Evolutionary conservation across 2,888 invertebrate species (phyloP).

Genomic region (Cordilura impudica): DNA sequence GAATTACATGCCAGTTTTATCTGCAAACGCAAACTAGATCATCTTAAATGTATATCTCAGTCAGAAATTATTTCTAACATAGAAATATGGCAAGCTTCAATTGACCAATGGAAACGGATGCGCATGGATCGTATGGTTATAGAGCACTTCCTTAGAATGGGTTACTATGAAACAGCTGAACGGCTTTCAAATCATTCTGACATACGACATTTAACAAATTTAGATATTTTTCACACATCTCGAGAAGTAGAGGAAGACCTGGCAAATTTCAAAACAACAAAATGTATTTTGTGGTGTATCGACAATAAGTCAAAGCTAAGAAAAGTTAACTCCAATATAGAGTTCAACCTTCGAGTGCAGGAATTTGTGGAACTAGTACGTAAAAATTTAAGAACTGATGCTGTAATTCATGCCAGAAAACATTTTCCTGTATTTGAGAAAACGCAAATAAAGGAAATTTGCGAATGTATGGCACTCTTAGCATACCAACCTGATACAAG

Average conservation of each 20-base stretch:
- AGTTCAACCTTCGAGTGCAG: conserved; percentile 89
- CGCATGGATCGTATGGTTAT: conserved; percentile 97
- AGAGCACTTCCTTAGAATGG: conserved; percentile 95
- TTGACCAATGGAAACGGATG: conserved; percentile 78
- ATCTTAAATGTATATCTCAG: conserved; percentile 82
- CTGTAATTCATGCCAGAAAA: conserved; percentile 96
- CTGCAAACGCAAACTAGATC: conserved; percentile 94
- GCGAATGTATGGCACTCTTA: conserved; percentile 96
- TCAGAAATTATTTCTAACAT: conserved; percentile 68
- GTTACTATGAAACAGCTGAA: conserved; percentile 96
- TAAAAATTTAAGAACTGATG: conserved; percentile 90
- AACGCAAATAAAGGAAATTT: conserved; percentile 90
- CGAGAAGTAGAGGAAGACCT: conserved; percentile 93
- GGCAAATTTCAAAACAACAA: conserved; percentile 87
- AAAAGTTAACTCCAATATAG: conserved; percentile 96
- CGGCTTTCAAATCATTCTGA: conserved; percentile 89
- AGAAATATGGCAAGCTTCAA: conserved; percentile 75
- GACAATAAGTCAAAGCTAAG: conserved; percentile 97
- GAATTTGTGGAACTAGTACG: conserved; percentile 98
- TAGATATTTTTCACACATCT: conserved; percentile 91
- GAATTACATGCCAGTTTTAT: conserved; percentile 94
- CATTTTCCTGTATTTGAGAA: conserved; percentile 93
- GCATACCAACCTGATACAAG: conserved; percentile 92
- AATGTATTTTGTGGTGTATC: conserved; percentile 96
- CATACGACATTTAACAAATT: conserved; percentile 93